Evolutionary conservation across 37 sponge, comb jelly and placozoan species (phyloP).

Genomic region (Aphrocallistes beatrix): DNA sequence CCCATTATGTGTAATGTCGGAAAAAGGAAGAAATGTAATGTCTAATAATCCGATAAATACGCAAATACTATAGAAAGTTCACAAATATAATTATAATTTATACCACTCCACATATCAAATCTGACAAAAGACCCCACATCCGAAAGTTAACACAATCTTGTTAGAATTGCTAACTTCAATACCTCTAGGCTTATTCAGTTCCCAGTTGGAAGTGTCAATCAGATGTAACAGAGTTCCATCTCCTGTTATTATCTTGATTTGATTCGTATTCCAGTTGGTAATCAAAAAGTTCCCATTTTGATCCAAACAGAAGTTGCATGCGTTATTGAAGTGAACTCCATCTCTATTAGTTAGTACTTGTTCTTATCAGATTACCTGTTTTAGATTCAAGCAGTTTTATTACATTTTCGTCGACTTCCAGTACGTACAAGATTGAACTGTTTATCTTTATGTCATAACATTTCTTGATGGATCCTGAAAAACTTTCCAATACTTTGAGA

Average conservation of each 20-base stretch:
- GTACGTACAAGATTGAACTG: not conserved
- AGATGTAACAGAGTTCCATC: not conserved
- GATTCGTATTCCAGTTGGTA: constrained; percentile 12
- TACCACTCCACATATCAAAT: no score
- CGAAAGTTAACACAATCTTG: no score
- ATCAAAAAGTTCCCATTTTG: not conserved
- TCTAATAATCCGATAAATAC: no score
- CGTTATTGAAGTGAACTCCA: not conserved
- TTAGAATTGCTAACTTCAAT: not conserved
- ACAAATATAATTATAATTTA: no score
- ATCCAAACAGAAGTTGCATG: not conserved
- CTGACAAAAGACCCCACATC: no score
- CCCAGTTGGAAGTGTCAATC: not conserved
- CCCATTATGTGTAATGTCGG: no score
- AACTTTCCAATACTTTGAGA: not conserved
- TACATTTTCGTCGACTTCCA: not conserved
- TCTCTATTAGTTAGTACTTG: not conserved
- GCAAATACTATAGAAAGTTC: no score
- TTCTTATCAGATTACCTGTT: not conserved
- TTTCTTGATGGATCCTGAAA: not conserved
- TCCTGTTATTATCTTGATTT: not conserved
- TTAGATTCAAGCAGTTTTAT: not conserved
- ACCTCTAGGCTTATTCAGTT: not conserved
- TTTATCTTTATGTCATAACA: not conserved
- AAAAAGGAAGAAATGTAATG: no score